Evolutionary conservation across 92 coral and sea anemone genomes (phyloP).

Genomic region (Palythoa grandiflora): DNA sequence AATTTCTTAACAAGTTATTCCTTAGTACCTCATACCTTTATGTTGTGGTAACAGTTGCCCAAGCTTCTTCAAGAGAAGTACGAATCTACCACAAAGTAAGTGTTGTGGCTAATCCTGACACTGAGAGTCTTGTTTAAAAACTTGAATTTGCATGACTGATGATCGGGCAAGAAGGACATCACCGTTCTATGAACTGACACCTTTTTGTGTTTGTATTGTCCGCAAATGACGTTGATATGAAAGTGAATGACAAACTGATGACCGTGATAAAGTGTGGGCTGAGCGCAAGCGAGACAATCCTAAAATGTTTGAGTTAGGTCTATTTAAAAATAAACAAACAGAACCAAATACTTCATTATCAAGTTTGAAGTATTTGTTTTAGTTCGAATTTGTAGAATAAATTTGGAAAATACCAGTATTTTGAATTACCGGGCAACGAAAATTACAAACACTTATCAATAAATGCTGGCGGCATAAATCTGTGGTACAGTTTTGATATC

Average conservation of each 20-base stretch:
- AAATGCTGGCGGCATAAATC: too few relatives aligned
- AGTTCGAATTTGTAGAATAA: neutral
- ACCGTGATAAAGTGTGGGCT: neutral
- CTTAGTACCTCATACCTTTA: neutral
- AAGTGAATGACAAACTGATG: slow-evolving; percentile 2
- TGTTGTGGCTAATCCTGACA: neutral
- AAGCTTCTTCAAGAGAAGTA: neutral
- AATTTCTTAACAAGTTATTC: too few relatives aligned
- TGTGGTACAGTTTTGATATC: too few relatives aligned
- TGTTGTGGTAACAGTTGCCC: neutral
- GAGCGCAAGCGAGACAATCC: neutral
- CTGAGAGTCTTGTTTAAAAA: neutral
- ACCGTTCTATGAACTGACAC: neutral
- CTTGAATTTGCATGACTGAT: neutral
- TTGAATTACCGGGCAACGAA: neutral
- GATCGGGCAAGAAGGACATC: too few relatives aligned
- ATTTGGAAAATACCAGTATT: neutral
- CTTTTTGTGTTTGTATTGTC: neutral
- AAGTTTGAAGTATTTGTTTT: neutral
- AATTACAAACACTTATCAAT: too few relatives aligned
- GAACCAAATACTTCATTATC: neutral
- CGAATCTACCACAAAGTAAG: neutral
- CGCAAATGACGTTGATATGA: neutral
- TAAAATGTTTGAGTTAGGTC: neutral
- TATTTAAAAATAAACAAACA: neutral